A percentile compares a stretch with the other conserved stretches of the same genome.
Conservation (phyloP, 2,113 vertebrate genomes). For the Caloenas nicobarica region DNA sequence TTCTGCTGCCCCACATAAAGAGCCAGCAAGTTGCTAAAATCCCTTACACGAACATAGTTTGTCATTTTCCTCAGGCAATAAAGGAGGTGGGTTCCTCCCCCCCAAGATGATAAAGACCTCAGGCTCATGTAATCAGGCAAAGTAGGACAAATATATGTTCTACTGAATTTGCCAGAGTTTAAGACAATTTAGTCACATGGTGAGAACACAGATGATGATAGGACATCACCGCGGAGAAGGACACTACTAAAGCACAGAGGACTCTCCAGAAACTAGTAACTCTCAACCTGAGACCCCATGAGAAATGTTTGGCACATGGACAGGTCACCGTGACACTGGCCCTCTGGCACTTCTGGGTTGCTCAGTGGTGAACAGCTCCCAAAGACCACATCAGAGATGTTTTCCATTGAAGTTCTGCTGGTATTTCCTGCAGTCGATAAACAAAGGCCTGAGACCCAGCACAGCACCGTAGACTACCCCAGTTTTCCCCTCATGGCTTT, state of each 20-base stretch:
- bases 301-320: not conserved
- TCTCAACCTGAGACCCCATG: not conserved
- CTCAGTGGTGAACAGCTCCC: not conserved
- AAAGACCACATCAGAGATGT: not conserved
- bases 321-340: not conserved
- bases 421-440: not conserved
- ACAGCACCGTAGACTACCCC: accelerated
- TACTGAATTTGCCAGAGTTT: not conserved
- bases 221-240: not conserved
- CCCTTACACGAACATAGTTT: not conserved
- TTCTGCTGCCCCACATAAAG: not conserved
- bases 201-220: not conserved
- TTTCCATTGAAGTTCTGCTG: not conserved
- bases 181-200: not conserved
- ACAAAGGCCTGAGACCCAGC: not conserved
- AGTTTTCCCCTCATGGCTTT: not conserved
- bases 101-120: not conserved
- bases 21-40: not conserved
- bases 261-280: not conserved
- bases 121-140: not conserved
- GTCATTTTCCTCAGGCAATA: not conserved
- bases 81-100: not conserved
- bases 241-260: not conserved
- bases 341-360: not conserved
- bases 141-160: not conserved